Percentiles rank a stretch among this genome's conserved stretches.
Conservation (phyloP, 2,113 vertebrate species). For the Mus pahari region DNA sequence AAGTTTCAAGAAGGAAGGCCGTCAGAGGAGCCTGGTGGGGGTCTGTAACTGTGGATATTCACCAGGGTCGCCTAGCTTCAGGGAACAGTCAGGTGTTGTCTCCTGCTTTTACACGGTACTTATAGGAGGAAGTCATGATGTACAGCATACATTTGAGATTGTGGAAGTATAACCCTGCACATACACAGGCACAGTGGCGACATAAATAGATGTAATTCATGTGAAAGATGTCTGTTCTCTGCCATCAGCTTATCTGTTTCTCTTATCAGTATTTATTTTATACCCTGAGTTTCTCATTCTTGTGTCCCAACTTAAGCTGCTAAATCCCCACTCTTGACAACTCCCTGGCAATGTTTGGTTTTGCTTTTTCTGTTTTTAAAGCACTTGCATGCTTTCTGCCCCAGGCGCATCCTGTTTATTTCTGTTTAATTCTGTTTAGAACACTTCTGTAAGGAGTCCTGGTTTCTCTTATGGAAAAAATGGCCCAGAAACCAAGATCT, state of each 20-base stretch:
- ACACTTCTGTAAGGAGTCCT: not conserved
- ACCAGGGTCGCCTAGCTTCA: not conserved
- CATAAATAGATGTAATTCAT: not conserved
- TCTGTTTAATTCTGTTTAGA: conserved; percentile 26
- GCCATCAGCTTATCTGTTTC: not conserved
- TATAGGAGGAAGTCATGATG: not conserved
- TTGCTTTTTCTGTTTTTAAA: not conserved
- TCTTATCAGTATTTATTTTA: not conserved
- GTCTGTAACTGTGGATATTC: not conserved
- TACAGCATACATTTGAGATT: not conserved
- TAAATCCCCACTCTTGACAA: not conserved
- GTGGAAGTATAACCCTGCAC: not conserved
- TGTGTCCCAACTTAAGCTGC: not conserved
- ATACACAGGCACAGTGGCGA: not conserved
- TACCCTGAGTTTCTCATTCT: not conserved
- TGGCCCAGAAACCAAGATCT: conserved; percentile 11
- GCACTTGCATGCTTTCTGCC: conserved; percentile 36
- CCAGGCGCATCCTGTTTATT: conserved; percentile 13
- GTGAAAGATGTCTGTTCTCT: not conserved
- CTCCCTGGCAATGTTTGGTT: not conserved
- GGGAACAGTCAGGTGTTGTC: not conserved
- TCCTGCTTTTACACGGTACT: not conserved
- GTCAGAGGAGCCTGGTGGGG: not conserved
- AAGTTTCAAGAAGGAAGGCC: not conserved
- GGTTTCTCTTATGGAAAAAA: conserved; percentile 40